phyloP scores from a whole-genome alignment of 2,797 vertebrate genomes.

The Sebastiscus tertius region DNA sequence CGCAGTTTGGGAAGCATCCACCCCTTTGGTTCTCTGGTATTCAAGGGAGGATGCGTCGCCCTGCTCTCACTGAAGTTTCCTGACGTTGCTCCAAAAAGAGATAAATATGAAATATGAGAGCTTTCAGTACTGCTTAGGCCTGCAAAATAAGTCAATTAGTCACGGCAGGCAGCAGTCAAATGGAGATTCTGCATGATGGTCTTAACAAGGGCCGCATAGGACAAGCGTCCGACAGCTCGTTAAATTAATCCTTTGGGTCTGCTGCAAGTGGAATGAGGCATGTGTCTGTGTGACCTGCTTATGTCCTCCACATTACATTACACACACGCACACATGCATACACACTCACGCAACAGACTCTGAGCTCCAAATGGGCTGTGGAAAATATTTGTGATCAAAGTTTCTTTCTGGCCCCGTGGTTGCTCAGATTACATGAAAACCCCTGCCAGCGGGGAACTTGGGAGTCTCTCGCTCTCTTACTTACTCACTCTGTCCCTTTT shows the following conservation, averaged over 20 bases:
- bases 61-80: constrained; percentile 58
- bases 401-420: constrained; percentile 53
- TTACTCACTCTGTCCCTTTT: constrained; percentile 41
- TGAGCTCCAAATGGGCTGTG: constrained; percentile 59
- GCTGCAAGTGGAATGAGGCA: constrained; percentile 77
- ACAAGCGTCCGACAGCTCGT: constrained; percentile 82
- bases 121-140: constrained; percentile 80
- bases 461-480: constrained; percentile 34
- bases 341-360: constrained; percentile 25
- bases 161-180: constrained; percentile 81
- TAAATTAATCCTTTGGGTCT: constrained; percentile 83
- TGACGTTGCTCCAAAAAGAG: constrained; percentile 69
- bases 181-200: constrained; percentile 80
- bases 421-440: constrained; percentile 60
- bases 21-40: constrained; percentile 21
- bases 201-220: constrained; percentile 80
- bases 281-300: constrained; percentile 81
- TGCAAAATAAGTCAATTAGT: constrained; percentile 84
- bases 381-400: constrained; percentile 73
- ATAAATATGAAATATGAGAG: constrained; percentile 82
- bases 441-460: constrained; percentile 44
- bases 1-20: constrained; percentile 13
- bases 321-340: constrained; percentile 7
- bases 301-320: constrained; percentile 78
- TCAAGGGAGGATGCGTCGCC: constrained; percentile 32